Base-by-base conservation (phyloP, 2,888 invertebrate species). In the Drosophila anomalata region DNA sequence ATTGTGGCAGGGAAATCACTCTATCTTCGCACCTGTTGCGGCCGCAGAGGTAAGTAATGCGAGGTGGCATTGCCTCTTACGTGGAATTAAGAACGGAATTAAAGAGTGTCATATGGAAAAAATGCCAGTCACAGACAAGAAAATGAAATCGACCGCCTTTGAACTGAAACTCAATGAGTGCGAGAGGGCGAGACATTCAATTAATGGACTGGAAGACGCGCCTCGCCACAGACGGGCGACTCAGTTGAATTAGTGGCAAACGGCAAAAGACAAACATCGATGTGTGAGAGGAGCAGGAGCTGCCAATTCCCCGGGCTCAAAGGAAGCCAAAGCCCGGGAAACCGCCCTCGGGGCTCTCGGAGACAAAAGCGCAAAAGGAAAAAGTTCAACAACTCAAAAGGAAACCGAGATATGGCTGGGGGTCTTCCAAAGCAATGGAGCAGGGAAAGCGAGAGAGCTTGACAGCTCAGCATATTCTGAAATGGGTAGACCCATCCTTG, bases 381-480 rank as follows among this genome's bases (percentile, higher is more conserved):
- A 66, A 65, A 54, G 69, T 68, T 68, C 41, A 66, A 46, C 46
- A 76, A 39, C 52, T 76, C 53, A 65, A 61, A 61, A 50, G 52
- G 24, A 22, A 39, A n/a, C 46, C 52, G 61, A 60, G 72, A 50
- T 67, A 46, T 65, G 14, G 22, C 29, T 6, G 6, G 36, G 14
- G 36, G 6, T 5, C 14, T 14, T 36, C 2, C n/a, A 36, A 14
- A 36, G 36, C 36, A 33, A 33, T 12, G 12, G 12, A 33, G 12
- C 9, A 52, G 20, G 56, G 20, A n/a, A n/a, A 36, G 11, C 46
- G 22, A 39, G 31, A 61, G 51, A 48, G 57, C 39, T 12, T 77
- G 73, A 71, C 76, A 83, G 76, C 80, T 83, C 84, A 86, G 87
- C 80, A 80, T 60, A 73, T 82, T 83, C 55, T 56, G 62, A 71